Evolutionary conservation across 2,888 invertebrate genomes (phyloP).

Genomic region (Coremacera marginata): DNA sequence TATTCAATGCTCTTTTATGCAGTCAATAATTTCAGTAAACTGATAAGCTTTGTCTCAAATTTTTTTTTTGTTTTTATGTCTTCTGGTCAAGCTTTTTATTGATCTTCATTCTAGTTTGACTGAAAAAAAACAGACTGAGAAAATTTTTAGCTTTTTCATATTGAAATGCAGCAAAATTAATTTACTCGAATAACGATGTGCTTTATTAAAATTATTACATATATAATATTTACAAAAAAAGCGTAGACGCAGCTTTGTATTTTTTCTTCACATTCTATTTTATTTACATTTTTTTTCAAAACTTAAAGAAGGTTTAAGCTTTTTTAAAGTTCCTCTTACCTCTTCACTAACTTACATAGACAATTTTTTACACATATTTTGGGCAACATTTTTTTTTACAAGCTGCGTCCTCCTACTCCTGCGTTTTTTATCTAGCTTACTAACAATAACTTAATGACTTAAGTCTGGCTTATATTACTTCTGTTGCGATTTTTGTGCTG

Average conservation of each 20-base stretch:
- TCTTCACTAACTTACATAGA: conserved; percentile 8
- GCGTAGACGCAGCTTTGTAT: not conserved
- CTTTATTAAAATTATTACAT: conserved; percentile 10
- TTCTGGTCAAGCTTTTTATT: no score
- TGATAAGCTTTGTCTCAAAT: not conserved
- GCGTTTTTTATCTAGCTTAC: not conserved
- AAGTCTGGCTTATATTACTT: not conserved
- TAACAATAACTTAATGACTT: not conserved
- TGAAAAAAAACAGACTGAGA: no score
- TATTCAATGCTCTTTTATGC: not conserved
- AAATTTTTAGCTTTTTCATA: not conserved
- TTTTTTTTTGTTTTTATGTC: no score
- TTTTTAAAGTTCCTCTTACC: no score
- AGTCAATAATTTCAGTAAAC: not conserved
- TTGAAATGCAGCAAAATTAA: not conserved
- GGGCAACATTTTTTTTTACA: not conserved
- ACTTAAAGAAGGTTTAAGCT: not conserved
- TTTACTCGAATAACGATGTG: not conserved
- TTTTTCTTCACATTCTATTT: not conserved
- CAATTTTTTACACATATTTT: not conserved
- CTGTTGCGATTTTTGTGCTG: no score
- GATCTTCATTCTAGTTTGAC: no score
- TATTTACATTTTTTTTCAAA: conserved; percentile 5
- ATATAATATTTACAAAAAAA: not conserved
- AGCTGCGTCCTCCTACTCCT: not conserved